phyloP scores from a whole-genome alignment of 2,797 vertebrate genomes.

The Phataginus tricuspis region DNA sequence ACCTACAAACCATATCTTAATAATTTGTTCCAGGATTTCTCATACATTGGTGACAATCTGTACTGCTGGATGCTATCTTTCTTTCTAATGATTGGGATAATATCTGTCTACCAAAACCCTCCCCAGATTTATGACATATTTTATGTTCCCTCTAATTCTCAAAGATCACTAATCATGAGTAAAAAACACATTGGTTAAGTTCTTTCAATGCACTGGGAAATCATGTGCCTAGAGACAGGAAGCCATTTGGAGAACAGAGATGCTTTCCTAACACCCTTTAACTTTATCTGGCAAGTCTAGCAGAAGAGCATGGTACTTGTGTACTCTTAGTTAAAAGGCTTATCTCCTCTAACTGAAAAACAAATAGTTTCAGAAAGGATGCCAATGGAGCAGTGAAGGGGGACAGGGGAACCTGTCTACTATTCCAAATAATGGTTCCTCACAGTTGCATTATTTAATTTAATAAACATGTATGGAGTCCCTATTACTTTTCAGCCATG shows the following conservation, averaged over 20 bases:
- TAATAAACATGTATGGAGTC: not conserved
- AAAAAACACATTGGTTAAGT: not conserved
- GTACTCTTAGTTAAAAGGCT: not conserved
- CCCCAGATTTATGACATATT: not conserved
- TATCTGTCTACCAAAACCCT: not conserved
- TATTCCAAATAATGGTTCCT: not conserved
- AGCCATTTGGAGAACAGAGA: not conserved
- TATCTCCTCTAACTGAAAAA: not conserved
- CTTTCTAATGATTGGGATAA: not conserved
- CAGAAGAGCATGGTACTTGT: not conserved
- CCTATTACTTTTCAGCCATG: not conserved
- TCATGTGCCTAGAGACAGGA: not conserved
- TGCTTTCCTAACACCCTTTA: not conserved
- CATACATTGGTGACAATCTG: not conserved
- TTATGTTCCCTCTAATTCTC: conserved; percentile 1
- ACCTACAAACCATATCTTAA: not conserved
- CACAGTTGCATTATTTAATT: not conserved
- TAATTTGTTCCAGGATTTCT: not conserved
- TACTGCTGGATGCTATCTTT: not conserved
- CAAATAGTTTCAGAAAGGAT: not conserved
- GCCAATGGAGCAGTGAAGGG: not conserved
- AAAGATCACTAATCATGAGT: not conserved
- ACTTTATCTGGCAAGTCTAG: not conserved
- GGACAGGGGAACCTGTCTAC: not conserved
- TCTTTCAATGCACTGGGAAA: not conserved